A percentile compares a stretch with the other conserved stretches of the same genome.
Evolutionary conservation across 2,797 vertebrate genomes (phyloP).

Genomic region (Poliocrania exsul): DNA sequence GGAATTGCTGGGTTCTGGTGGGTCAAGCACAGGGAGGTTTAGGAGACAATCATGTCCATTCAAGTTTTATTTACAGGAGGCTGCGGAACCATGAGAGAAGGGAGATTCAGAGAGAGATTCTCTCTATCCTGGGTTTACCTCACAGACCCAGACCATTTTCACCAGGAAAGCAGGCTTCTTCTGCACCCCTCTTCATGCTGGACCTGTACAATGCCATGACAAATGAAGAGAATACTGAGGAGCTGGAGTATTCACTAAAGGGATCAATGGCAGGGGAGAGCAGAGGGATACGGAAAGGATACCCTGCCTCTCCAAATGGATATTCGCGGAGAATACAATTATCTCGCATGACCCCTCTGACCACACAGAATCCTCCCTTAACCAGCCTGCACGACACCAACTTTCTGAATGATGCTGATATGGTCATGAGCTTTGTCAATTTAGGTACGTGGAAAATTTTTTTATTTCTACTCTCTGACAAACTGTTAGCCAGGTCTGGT

Average conservation of each 20-base stretch:
- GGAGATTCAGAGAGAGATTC: slow-evolving; percentile 99
- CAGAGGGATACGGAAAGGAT: slow-evolving; percentile 84
- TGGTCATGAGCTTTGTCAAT: slow-evolving; percentile 99
- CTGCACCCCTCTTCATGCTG: slow-evolving; percentile 98
- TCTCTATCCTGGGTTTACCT: slow-evolving; percentile 97
- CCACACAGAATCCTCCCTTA: slow-evolving; percentile 90
- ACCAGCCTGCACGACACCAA: slow-evolving; percentile 90
- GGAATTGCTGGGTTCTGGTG: slow-evolving; percentile 89
- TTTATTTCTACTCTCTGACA: slow-evolving; percentile 59
- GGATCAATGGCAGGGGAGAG: slow-evolving; percentile 80
- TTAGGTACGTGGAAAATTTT: slow-evolving; percentile 87
- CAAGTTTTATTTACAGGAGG: slow-evolving; percentile 99
- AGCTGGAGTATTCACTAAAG: slow-evolving; percentile 80
- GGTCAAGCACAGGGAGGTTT: slow-evolving; percentile 87
- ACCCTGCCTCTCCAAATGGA: slow-evolving; percentile 85
- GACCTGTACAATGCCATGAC: slow-evolving; percentile 99
- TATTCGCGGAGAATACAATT: slow-evolving; percentile 88
- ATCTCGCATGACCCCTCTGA: slow-evolving; percentile 84
- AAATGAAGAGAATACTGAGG: slow-evolving; percentile 88
- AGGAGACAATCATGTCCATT: slow-evolving; percentile 98
- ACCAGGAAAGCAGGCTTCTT: slow-evolving; percentile 95
- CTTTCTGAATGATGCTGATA: slow-evolving; percentile 98
- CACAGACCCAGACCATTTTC: slow-evolving; percentile 98
- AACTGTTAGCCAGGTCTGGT: background rate
- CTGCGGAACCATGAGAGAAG: slow-evolving; percentile 96